These are phyloP conservation scores for Brevimyrus niger DNA, from an alignment of 2,113 vertebrate genomes.

Conservation along the genomic window DNA sequence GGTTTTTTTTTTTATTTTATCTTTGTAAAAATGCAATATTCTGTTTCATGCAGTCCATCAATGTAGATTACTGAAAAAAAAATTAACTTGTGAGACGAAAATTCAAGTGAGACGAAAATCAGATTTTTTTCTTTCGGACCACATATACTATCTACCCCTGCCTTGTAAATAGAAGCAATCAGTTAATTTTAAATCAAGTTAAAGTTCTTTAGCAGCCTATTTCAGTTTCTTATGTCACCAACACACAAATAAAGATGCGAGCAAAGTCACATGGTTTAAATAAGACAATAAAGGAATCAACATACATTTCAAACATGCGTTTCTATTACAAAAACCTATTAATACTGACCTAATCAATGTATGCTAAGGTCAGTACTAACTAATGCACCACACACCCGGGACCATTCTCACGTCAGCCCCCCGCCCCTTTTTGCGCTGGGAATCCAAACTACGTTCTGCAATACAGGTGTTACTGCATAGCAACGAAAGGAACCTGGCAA, in stretches of 20 bases:
- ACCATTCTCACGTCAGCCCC: neutral
- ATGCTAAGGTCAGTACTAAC: neutral
- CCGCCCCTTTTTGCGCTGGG: neutral
- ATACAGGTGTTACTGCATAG: neutral
- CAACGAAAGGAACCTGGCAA: neutral
- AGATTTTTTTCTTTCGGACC: neutral
- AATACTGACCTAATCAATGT: neutral
- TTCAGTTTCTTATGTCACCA: neutral
- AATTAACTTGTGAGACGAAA: neutral
- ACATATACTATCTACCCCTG: neutral
- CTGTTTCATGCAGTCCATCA: neutral
- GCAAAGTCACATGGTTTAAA: neutral
- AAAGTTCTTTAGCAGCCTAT: neutral
- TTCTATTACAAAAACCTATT: neutral
- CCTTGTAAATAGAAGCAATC: neutral
- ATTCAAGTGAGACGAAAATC: neutral
- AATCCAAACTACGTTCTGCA: neutral
- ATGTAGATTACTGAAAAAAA: neutral
- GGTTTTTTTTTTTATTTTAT: neutral
- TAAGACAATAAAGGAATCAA: neutral
- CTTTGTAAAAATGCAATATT: too few relatives aligned
- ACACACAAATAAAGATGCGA: neutral
- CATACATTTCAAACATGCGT: neutral
- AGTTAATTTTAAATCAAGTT: slow-evolving; percentile 3
- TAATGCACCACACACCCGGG: neutral